Evolutionary conservation across 2,888 invertebrate genomes (phyloP), one percentile per base, ranked within the genome.

Genomic region (Rosalia funebris): DNA sequence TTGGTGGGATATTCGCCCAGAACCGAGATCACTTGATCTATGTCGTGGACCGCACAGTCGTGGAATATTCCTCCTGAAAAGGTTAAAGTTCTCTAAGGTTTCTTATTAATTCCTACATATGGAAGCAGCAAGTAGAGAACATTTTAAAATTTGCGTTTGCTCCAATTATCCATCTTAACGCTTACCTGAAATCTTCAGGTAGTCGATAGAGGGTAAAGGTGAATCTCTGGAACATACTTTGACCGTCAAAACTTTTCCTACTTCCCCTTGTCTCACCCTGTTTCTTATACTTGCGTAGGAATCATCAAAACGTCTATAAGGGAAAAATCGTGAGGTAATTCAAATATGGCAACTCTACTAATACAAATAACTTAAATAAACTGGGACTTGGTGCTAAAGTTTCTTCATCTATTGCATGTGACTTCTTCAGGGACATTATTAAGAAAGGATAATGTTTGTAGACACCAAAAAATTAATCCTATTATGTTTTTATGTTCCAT

Each of bases 31-130:
- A 86, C 76, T 78, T 88, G 83, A 71, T 90, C 90, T 57, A 90
- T 83, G 74, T 90, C 90, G 69, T 90, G 90, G 1, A 90, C 88
- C 55, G 87, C 82, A 68, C 89, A 88, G 75, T 90, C 90, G 60
- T 89, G 87, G 76, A 88, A 89, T 31, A 90, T 87, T 10, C 88
- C 88, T 66, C 89, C 89, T 63, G 20, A 20, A 60, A 57, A 5
- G 17, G 9, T 37, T 17, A 39, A 12, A 17, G 14, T 48, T 16
- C 11, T 10, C 10, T 36, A 11, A n/a, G n/a, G n/a, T n/a, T 46
- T 46, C 47, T 47, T 7, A 44, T 39, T 50, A 34, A 54, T 39
- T 36, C 19, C 10, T 10, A 14, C 9, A 1, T 25, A n/a, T n/a
- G n/a, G n/a, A n/a, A n/a, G n/a, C n/a, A n/a, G n/a, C n/a, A n/a